Evolutionary conservation across 2,113 vertebrate genomes (phyloP), one percentile per base, ranked within the genome.

Genomic region (Myanophis thanlyinensis): DNA sequence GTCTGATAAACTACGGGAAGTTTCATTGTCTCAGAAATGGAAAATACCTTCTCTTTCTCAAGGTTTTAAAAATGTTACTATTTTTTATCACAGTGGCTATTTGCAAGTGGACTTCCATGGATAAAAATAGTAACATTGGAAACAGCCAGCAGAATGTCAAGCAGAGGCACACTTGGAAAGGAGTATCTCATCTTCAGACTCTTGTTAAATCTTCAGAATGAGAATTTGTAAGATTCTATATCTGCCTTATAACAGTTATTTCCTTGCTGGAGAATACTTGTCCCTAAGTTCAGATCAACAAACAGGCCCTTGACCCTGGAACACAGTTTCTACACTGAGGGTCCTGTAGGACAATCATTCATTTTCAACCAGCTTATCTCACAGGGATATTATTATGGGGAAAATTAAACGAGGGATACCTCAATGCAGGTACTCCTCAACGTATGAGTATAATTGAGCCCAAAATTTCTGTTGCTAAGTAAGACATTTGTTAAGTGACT

Each of bases 121-220:
- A 56, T 86, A 93, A 91, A 93, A 93, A 59, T 94, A n/a, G 62
- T 27, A 95, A 48, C 13, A 85, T 3, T 23, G 89, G 59, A 95
- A 89, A 88, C 87, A 56, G 67, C 67, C 67, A 27, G 47, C 93
- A 88, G 51, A 85, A 88, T n/a, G 93, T 90, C 91, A 95, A 67
- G 18, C 59, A 93, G 40, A 18, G 67, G 90, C 93, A 56, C 91
- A 92, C 23, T 89, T 0, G 91, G 52, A 80, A 22, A 92, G 5
- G 47, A 87, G 91, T 91, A 20, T 90, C 0, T 2, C 11, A 44
- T 7, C 56, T 4, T 35, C 30, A 67, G 62, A 67, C 62, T 54
- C 44, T 84, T 94, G 27, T 23, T 3, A 84, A 47, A 53, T 30
- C 4, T 22, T 51, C 67, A 92, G 22, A 47, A 84, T 48, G 27